Evolutionary conservation across 2,888 invertebrate genomes (phyloP), one percentile per base, ranked within the genome.

Genomic region (Heteropelma amictum): DNA sequence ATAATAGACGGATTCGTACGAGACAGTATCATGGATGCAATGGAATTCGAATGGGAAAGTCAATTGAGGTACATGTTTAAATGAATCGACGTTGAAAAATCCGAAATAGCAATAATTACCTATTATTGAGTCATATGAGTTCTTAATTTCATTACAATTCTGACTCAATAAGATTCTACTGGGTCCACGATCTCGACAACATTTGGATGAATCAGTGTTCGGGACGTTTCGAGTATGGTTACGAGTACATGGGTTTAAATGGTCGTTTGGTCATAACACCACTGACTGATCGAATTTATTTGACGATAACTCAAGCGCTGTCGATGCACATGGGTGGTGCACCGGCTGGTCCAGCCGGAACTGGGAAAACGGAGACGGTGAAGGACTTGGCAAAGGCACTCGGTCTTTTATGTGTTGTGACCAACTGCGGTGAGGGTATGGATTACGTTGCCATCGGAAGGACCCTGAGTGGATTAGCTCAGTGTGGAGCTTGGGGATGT

Each of bases 401-500:
- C 82, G 96, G 95, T 0, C 90, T 95, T 0, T 90, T 96, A 0
- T 96, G 96, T 83, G 91, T 96, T 33, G 96, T 96, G 1, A 97
- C 97, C 0, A 96, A 98, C 89, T 98, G 98, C 85, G 97, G 97
- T 0, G 97, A 97, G 89, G 96, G 96, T 14, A 97, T 97, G 96
- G 97, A 97, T 90, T 96, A 94, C 86, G 93, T 95, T 79, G 96
- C 97, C 1, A 93, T 96, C 54, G 94, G 94, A 4, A 93, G 93
- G 38, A 95, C 94, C 78, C 89, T 96, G 3, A 93, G 94, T 0
- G 93, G 96, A 0, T 90, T 96, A 58, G 94, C 94, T 64, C 95
- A 96, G 86, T 96, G 95, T 86, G 98, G 98, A 0, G 97, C 97
- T 1, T 98, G 98, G 98, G 98, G 97, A 1, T 98, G 97, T 87